Evolutionary conservation across 1,140 invertebrate species (phyloP).

Genomic region (Condylostylus longicornis): DNA sequence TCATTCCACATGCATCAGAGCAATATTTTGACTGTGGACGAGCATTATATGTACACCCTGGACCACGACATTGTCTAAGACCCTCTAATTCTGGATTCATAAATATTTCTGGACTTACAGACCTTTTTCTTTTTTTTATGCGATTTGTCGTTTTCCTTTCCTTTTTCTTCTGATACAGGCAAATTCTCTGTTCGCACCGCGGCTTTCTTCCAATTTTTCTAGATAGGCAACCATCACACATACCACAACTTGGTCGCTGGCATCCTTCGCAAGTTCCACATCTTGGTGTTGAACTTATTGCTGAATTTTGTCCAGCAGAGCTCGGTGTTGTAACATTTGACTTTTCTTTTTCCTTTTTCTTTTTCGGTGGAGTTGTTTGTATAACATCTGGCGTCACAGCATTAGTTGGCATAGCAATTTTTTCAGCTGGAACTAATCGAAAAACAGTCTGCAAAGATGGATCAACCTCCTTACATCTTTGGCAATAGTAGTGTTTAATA

Average conservation of each 20-base stretch:
- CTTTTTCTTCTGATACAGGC: slow-evolving; percentile 8
- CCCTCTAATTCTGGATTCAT: slow-evolving; percentile 34
- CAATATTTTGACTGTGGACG: slow-evolving; percentile 86
- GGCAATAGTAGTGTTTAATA: slow-evolving; percentile 88
- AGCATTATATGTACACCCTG: slow-evolving; percentile 65
- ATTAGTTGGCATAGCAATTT: slow-evolving; percentile 11
- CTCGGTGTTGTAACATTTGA: slow-evolving; percentile 29
- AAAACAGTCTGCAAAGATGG: slow-evolving; percentile 65
- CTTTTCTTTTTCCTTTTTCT: slow-evolving; percentile 33
- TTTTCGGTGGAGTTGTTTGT: slow-evolving; percentile 29
- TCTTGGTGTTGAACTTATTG: slow-evolving; percentile 36
- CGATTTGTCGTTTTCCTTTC: slow-evolving; percentile 10
- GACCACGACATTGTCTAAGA: slow-evolving; percentile 77
- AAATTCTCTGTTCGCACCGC: slow-evolving; percentile 44
- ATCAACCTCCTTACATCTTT: slow-evolving; percentile 68
- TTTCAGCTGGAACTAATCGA: slow-evolving; percentile 21
- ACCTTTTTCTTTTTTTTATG: slow-evolving; percentile 32
- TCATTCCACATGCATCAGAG: slow-evolving; percentile 81
- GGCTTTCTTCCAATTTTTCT: slow-evolving; percentile 63
- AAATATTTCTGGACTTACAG: slow-evolving; percentile 39
- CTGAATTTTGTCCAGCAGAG: slow-evolving; percentile 21
- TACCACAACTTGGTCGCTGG: slow-evolving; percentile 67
- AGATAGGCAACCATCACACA: slow-evolving; percentile 54
- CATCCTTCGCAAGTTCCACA: slow-evolving; percentile 77
- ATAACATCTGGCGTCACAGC: slow-evolving; percentile 15